These are phyloP conservation scores for Steatornis caripensis DNA, from an alignment of 2,113 vertebrate species.

Conservation along the genomic window DNA sequence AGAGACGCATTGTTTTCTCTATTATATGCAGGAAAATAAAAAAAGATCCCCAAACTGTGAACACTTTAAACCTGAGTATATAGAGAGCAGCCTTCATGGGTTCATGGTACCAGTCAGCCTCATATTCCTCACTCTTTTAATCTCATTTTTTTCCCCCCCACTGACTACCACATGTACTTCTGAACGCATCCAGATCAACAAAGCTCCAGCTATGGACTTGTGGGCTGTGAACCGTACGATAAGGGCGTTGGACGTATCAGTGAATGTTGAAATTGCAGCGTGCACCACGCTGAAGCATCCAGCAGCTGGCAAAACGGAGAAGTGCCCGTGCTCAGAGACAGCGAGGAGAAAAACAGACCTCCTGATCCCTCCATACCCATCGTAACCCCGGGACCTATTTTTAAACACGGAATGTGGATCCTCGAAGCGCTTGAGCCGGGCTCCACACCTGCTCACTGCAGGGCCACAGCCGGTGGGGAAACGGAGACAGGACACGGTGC, in stretches of 20 bases:
- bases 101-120: neutral
- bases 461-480: neutral
- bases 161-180: neutral
- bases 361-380: neutral
- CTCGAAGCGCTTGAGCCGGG: rapidly evolving
- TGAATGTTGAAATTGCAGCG: neutral
- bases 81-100: rapidly evolving
- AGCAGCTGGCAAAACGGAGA: neutral
- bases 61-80: neutral
- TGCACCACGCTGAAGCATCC: neutral
- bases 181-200: neutral
- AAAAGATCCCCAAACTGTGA: neutral
- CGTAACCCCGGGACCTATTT: neutral
- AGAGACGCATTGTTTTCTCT: rapidly evolving
- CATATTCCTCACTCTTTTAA: neutral
- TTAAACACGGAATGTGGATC: neutral
- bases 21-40: neutral
- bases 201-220: rapidly evolving
- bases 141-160: neutral
- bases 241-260: neutral
- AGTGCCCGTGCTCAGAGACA: rapidly evolving
- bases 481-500: rapidly evolving
- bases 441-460: neutral
- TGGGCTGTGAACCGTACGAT: neutral
- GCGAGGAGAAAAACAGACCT: neutral